Evolutionary conservation across 2,888 invertebrate species (phyloP), one percentile per base, ranked within the genome.

Genomic region (Cataglyphis livida): DNA sequence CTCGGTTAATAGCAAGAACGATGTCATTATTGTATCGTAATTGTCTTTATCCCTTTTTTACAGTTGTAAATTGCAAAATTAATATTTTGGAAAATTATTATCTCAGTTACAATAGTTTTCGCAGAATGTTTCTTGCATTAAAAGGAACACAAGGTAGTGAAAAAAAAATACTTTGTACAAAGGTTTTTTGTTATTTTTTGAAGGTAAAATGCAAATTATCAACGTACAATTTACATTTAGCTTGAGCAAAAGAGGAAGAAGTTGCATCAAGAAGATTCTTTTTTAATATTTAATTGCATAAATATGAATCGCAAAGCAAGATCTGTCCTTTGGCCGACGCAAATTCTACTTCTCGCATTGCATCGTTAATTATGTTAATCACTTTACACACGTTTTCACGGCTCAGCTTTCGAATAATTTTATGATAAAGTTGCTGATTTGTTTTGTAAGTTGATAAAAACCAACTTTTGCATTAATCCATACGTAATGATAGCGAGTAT

Each of bases 281-380:
- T 61, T 71, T 74, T 15, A 74, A 61, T 81, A 75, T 61, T 62
- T 48, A 62, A 62, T 51, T 54, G 18, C 57, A 68, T 78, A 21
- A 78, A 68, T 32, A 57, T 35, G 25, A 70, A 78, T 78, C 28
- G 44, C 44, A 44, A 57, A 28, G 66, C 15, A 41, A 68, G 5
- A 44, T 25, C 32, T 78, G 41, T 57, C 57, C 57, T 59, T 78
- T 68, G 21, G 41, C 7, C 21, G 6, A 66, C 21, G 18, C 9
- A 41, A 57, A 75, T 73, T 35, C 21, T 81, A 75, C 38, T 48
- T 75, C 25, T 81, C 48, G 15, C 38, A 61, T 28, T 71, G 51
- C 38, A 81, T 48, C 51, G 81, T 62, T 62, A 81, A 74, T 74
- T 74, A 81, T 81, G 75, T 74, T 73, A 81, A 81, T 81, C 25